These are phyloP conservation scores for Pygoscelis adeliae DNA, from an alignment of 2,113 vertebrate species.

Conservation along the genomic window DNA sequence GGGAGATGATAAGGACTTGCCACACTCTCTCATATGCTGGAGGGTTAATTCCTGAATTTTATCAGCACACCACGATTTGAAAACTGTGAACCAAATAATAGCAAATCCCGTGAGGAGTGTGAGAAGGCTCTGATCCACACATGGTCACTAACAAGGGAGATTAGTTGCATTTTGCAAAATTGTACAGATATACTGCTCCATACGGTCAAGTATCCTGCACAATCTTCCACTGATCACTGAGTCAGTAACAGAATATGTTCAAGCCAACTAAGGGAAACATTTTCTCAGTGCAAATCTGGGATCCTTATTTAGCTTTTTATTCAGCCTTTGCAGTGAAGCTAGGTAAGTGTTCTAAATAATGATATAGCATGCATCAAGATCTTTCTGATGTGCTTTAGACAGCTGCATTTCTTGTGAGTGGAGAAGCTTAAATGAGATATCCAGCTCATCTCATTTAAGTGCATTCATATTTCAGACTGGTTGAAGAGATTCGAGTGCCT, in stretches of 20 bases:
- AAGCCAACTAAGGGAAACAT: neutral
- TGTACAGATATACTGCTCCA: neutral
- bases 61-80: accelerated
- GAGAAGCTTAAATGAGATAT: slow-evolving; percentile 27
- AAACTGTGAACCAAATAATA: neutral
- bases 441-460: slow-evolving; percentile 42
- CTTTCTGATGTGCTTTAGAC: slow-evolving; percentile 1
- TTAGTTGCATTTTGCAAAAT: neutral
- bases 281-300: neutral
- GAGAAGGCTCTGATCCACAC: neutral
- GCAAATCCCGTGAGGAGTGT: neutral
- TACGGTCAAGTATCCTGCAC: neutral
- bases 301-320: slow-evolving; percentile 22
- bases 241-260: neutral
- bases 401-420: slow-evolving; percentile 7
- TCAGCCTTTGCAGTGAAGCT: neutral
- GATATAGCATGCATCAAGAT: slow-evolving; percentile 17
- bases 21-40: neutral
- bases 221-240: neutral
- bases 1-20: neutral
- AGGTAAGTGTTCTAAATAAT: slow-evolving; percentile 49
- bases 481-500: slow-evolving; percentile 10
- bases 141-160: neutral
- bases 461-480: slow-evolving; percentile 27
- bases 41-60: neutral